Conservation (phyloP, 2,113 vertebrate genomes). For the Onychorhynchus coronatus region DNA sequence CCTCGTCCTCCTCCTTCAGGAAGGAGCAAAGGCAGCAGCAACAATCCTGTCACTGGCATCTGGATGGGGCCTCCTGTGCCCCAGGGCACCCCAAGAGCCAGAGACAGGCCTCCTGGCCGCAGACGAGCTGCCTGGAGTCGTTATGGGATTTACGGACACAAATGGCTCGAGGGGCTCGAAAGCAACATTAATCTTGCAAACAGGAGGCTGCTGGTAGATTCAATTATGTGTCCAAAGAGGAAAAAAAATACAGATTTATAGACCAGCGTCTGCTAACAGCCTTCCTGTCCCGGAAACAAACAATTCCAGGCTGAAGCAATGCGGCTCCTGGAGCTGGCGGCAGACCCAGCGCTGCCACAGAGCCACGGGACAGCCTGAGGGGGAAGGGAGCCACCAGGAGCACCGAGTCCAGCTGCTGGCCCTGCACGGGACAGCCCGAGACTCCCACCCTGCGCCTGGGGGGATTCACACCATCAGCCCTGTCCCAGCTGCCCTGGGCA, state of each 20-base stretch:
- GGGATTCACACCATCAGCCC: background rate
- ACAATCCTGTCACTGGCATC: background rate
- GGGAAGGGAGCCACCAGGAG: background rate
- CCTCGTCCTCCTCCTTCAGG: background rate
- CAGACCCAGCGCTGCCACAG: background rate
- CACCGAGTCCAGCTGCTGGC: background rate
- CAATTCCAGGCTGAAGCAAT: background rate
- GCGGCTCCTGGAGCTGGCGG: rapidly evolving
- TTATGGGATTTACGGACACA: background rate
- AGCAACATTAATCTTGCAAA: background rate
- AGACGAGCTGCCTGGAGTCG: rapidly evolving
- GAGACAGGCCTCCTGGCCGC: rapidly evolving
- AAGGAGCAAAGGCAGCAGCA: background rate
- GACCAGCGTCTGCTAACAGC: background rate
- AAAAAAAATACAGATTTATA: background rate
- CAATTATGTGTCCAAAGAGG: background rate
- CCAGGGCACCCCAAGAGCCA: background rate
- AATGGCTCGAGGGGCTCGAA: background rate
- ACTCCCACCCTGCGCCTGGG: background rate
- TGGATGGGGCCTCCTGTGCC: background rate
- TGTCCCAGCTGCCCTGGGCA: background rate
- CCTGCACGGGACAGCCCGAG: background rate
- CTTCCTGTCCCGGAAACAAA: background rate
- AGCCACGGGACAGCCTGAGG: background rate
- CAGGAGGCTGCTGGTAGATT: background rate